Evolutionary conservation across 2,797 vertebrate genomes (phyloP), one percentile per base, ranked within the genome.

Genomic region (Crenichthys baileyi): DNA sequence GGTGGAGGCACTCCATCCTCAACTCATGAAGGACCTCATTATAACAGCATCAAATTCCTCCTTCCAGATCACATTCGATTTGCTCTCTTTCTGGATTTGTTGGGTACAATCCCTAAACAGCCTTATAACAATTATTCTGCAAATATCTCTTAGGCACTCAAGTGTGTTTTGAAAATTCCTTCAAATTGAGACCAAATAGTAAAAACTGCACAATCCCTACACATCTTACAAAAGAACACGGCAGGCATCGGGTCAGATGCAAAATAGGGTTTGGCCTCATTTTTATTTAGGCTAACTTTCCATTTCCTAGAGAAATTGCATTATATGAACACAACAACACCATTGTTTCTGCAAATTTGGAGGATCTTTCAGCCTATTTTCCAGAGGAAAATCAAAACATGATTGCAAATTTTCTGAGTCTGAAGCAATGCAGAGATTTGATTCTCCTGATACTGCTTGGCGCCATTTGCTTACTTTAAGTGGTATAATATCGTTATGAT

Each of bases 401-500:
- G 77, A 80, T 81, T 68, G 65, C 22, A 13, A 9, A 13, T 36
- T 36, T 84, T 86, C 82, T 87, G 71, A 70, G 36, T 87, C 60
- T 77, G 56, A 79, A 78, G 67, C 50, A 41, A 79, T 83, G 79
- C 72, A 82, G 83, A 91, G 87, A 88, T 90, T 83, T 92, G 89
- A 93, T 93, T 92, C 85, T 91, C 78, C 83, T 89, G 92, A 95
- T 89, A 93, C 81, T 70, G 82, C 86, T 94, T 93, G 91, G 91
- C 89, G 87, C 78, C 70, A 39, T 82, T 83, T 77, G 53, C 83
- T 83, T 83, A 51, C 86, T 91, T 86, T 89, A 85, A 94, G 89
- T 82, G 90, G 86, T 84, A 83, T 92, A 94, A 92, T 92, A 92
- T 92, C 87, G 89, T 91, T 91, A 89, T 90, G 90, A 94, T 92